Evolutionary conservation across 2,797 vertebrate species (phyloP).

Genomic region (Galaxias olidus): DNA sequence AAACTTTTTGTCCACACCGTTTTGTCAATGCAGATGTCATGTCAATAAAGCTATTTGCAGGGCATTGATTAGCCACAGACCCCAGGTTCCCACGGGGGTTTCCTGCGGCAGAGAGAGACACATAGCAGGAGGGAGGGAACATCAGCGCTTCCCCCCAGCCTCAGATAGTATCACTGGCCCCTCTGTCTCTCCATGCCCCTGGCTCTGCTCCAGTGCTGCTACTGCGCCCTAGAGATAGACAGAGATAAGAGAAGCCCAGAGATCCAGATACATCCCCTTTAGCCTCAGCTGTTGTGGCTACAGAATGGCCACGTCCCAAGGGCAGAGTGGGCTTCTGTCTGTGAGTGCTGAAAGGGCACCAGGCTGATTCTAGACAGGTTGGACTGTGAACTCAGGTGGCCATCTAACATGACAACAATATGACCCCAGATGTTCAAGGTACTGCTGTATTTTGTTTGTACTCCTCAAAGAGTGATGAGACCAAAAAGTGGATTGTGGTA

Average conservation of each 20-base stretch:
- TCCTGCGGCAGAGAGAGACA: conserved; percentile 31
- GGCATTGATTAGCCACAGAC: conserved; percentile 62
- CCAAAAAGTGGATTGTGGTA: no score
- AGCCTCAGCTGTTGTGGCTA: conserved; percentile 47
- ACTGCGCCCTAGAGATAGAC: conserved; percentile 42
- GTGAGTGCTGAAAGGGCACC: background rate
- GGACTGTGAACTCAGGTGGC: background rate
- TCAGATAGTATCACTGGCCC: conserved; percentile 57
- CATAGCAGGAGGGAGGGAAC: conserved; percentile 36
- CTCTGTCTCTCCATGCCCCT: conserved; percentile 15
- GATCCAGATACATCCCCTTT: conserved; percentile 13
- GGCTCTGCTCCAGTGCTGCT: conserved; percentile 15
- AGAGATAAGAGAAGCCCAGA: conserved; percentile 54
- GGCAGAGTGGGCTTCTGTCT: no score
- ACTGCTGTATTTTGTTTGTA: background rate
- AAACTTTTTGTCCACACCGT: conserved; percentile 52
- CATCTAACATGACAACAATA: background rate
- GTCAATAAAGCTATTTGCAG: conserved; percentile 75
- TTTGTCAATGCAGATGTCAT: conserved; percentile 64
- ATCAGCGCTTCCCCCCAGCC: conserved; percentile 55
- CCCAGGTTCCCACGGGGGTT: conserved; percentile 36
- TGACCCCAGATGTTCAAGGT: background rate
- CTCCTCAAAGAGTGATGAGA: conserved; percentile 18
- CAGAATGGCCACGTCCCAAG: no score
- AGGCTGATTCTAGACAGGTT: background rate